Percentiles rank a stretch among this genome's conserved stretches.
Conservation (phyloP, 2,888 invertebrate species). For the Pherbina coryleti region DNA sequence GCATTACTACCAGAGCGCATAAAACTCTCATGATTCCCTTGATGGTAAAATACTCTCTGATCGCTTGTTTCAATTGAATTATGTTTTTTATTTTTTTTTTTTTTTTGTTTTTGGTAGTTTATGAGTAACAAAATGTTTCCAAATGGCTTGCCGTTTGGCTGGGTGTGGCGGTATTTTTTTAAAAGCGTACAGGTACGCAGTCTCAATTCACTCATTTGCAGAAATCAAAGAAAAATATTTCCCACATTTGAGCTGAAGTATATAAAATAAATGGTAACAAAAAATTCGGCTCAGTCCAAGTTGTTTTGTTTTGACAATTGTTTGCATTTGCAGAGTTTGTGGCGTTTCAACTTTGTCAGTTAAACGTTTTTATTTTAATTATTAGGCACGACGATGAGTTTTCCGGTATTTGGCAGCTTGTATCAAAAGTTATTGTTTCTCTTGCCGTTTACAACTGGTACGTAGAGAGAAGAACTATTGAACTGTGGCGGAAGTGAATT, state of each 20-base stretch:
- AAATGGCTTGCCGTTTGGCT: slow-evolving; percentile 4
- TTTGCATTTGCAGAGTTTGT: background rate
- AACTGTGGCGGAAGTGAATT: slow-evolving; percentile 8
- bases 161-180: background rate
- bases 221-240: background rate
- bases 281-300: slow-evolving; percentile 44
- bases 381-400: slow-evolving; percentile 41
- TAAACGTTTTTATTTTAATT: slow-evolving; percentile 19
- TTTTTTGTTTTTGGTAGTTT: slow-evolving; percentile 3
- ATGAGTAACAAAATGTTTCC: slow-evolving; percentile 12
- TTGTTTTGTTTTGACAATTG: slow-evolving; percentile 36
- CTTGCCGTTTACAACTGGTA: slow-evolving; percentile 47
- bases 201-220: slow-evolving; percentile 18
- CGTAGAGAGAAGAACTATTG: slow-evolving; percentile 19
- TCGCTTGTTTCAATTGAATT: background rate
- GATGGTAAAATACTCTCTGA: background rate
- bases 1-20: background rate
- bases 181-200: slow-evolving; percentile 2
- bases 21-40: background rate
- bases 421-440: slow-evolving; percentile 44
- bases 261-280: slow-evolving; percentile 50
- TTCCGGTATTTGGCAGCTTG: slow-evolving; percentile 43
- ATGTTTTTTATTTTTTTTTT: background rate
- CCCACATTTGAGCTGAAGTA: slow-evolving; percentile 1
- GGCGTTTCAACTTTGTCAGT: background rate